phyloP scores from a whole-genome alignment of 2,113 vertebrate genomes.

The Hippocampus guttulatus region DNA sequence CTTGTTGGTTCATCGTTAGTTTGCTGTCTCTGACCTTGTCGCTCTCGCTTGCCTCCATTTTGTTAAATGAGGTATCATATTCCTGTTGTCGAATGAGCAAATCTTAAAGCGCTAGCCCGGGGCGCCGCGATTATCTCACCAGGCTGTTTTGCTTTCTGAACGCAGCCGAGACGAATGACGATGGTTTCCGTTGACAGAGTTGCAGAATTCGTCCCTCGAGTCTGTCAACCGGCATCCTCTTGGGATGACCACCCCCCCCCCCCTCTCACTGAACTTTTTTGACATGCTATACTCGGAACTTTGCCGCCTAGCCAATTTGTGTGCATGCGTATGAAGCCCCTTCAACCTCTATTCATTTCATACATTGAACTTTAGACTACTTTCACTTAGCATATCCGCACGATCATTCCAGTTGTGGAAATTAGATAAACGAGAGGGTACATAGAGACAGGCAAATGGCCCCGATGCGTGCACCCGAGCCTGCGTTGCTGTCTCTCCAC shows the following conservation, averaged over 20 bases:
- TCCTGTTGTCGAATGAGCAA: constrained; percentile 37
- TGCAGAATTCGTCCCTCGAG: constrained; percentile 53
- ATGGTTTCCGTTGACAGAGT: constrained; percentile 58
- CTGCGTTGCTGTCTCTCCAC: constrained; percentile 18
- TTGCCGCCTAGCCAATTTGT: neutral
- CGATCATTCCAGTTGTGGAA: constrained; percentile 46
- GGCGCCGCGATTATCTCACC: constrained; percentile 7
- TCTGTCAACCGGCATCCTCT: constrained; percentile 36
- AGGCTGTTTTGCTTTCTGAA: constrained; percentile 55
- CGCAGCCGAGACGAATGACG: constrained; percentile 46
- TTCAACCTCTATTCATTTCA: constrained; percentile 21
- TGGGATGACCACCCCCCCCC: constrained; percentile 14
- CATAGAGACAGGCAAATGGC: constrained; percentile 39
- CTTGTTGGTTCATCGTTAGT: too few relatives aligned
- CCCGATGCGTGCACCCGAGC: constrained; percentile 18
- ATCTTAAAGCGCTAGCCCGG: constrained; percentile 22
- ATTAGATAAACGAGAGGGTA: constrained; percentile 34
- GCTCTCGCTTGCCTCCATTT: constrained; percentile 1
- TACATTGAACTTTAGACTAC: constrained; percentile 19
- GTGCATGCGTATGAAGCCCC: neutral
- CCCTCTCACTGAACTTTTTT: constrained; percentile 54
- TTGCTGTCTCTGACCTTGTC: too few relatives aligned
- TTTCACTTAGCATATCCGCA: constrained; percentile 53
- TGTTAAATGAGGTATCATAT: constrained; percentile 23
- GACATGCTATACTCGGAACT: constrained; percentile 30